These are phyloP conservation scores for Theodoxus fluviatilis DNA, from an alignment of 2,888 invertebrate species.

Conservation along the genomic window DNA sequence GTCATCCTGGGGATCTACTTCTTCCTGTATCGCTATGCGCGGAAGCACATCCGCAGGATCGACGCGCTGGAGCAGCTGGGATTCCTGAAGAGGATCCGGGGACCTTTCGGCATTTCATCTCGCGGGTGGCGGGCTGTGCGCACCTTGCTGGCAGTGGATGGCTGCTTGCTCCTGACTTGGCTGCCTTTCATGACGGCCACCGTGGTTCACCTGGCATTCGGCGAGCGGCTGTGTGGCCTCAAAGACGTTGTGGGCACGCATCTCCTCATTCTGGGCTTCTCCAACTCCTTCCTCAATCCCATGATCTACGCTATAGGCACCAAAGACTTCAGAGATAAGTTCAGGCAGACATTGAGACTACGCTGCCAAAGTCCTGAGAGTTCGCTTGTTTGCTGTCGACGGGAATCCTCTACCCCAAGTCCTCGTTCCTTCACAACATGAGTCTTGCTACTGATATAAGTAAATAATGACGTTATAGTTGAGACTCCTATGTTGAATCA, in stretches of 20 bases:
- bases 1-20: conserved; percentile 41
- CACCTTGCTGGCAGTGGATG: conserved; percentile 42
- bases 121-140: conserved; percentile 42
- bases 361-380: no score
- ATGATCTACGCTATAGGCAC: conserved; percentile 52
- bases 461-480: no score
- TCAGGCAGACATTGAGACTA: no score
- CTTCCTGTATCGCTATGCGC: conserved; percentile 40
- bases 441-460: no score
- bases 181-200: conserved; percentile 43
- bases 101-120: conserved; percentile 39
- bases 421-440: no score
- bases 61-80: conserved; percentile 38
- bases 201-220: conserved; percentile 34
- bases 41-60: conserved; percentile 44
- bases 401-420: no score
- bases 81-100: conserved; percentile 26
- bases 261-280: conserved; percentile 48
- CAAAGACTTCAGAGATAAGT: conserved; percentile 47
- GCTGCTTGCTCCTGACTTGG: conserved; percentile 48
- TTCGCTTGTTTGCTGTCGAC: no score
- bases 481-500: no score
- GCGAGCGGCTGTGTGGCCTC: conserved; percentile 35
- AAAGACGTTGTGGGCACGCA: conserved; percentile 47
- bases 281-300: conserved; percentile 55